Conservation (phyloP, 2,113 vertebrate species). For the Plecotus auritus region DNA sequence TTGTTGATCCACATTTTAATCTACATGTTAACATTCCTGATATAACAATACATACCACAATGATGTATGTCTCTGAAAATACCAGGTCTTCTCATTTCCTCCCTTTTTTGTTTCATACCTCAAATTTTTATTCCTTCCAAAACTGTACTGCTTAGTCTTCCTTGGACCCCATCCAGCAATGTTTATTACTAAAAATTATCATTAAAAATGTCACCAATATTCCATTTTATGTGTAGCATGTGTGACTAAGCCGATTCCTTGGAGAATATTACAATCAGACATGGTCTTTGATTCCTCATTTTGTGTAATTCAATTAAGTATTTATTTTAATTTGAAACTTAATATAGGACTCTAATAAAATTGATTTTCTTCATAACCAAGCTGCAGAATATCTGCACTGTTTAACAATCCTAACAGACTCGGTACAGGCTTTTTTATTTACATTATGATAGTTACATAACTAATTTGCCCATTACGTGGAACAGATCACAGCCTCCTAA, state of each 20-base stretch:
- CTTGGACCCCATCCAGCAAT: background rate
- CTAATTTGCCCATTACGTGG: background rate
- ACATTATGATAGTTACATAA: background rate
- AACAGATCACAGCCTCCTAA: background rate
- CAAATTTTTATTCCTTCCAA: background rate
- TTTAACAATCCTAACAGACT: background rate
- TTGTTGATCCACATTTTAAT: background rate
- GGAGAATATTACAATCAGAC: background rate
- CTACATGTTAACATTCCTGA: background rate
- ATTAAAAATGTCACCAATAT: background rate
- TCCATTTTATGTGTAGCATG: background rate
- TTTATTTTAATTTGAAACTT: slow-evolving; percentile 32
- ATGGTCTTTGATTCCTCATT: background rate
- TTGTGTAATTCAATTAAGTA: slow-evolving; percentile 1
- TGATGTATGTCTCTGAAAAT: background rate
- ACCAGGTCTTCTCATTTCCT: background rate
- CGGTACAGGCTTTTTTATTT: background rate
- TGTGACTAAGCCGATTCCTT: background rate
- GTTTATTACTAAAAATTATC: background rate
- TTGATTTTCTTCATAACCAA: slow-evolving; percentile 23
- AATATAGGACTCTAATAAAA: background rate
- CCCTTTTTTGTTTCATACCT: background rate
- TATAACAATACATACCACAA: background rate
- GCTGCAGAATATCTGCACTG: background rate
- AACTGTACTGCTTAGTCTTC: background rate